A percentile compares a stretch with the other conserved stretches of the same genome.
Conservation (phyloP, 2,113 vertebrate species). For the Girardinichthys multiradiatus region DNA sequence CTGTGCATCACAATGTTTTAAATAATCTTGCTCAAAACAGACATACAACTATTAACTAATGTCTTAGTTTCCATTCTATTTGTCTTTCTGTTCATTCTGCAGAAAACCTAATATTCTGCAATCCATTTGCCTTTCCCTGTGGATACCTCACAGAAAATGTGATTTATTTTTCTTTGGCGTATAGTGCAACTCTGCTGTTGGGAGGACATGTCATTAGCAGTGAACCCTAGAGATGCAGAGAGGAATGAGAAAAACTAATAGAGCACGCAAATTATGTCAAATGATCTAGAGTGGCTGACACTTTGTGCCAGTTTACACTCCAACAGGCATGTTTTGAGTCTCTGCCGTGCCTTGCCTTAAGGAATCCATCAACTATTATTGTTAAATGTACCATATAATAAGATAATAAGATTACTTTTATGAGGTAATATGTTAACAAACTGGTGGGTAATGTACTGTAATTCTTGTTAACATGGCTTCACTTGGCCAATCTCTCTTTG, state of each 20-base stretch:
- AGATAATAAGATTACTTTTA: not conserved
- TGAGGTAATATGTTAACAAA: slow-evolving; percentile 1
- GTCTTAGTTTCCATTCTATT: not conserved
- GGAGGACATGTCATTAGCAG: slow-evolving; percentile 56
- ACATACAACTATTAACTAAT: not conserved
- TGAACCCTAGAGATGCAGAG: slow-evolving; percentile 33
- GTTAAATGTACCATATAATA: slow-evolving; percentile 1
- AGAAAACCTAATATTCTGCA: not conserved
- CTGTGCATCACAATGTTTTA: not conserved
- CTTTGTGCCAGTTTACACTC: slow-evolving; percentile 32
- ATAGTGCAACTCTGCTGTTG: slow-evolving; percentile 44
- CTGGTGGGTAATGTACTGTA: not conserved
- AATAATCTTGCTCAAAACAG: not conserved
- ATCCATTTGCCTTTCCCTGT: not conserved
- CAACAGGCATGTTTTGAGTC: slow-evolving; percentile 2
- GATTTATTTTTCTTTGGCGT: slow-evolving; percentile 52
- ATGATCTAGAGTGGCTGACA: slow-evolving; percentile 35
- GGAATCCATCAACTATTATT: not conserved
- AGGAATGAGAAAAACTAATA: slow-evolving; percentile 64
- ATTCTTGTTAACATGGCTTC: not conserved
- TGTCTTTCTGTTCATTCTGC: not conserved
- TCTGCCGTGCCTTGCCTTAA: not conserved
- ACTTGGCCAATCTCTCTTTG: not conserved
- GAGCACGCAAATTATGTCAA: slow-evolving; percentile 68
- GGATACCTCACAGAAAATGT: slow-evolving; percentile 16